Evolutionary conservation across 2,797 vertebrate species (phyloP).

Genomic region (Siniperca obscura): DNA sequence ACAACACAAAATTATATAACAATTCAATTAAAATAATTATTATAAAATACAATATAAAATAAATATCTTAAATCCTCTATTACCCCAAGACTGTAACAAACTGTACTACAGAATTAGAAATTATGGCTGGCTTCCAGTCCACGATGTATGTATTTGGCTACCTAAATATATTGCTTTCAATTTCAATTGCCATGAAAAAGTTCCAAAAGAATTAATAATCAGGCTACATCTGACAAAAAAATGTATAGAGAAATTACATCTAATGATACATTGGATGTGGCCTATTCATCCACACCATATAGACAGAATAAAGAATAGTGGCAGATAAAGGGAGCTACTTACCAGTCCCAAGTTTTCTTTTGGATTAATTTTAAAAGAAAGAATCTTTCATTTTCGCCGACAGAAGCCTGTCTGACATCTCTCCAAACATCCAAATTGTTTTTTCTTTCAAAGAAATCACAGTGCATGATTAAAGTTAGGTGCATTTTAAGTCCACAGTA

Average conservation of each 20-base stretch:
- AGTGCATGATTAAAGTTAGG: conserved; percentile 73
- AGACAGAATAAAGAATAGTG: conserved; percentile 59
- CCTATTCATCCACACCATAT: conserved; percentile 34
- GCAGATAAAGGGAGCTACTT: conserved; percentile 77
- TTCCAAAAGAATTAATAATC: conserved; percentile 31
- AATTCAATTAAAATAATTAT: neutral
- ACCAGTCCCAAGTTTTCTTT: conserved; percentile 83
- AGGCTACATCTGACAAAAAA: neutral
- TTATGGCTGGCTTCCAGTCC: conserved; percentile 8
- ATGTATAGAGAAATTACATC: neutral
- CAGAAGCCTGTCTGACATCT: neutral
- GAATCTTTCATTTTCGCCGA: neutral
- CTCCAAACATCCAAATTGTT: conserved; percentile 6
- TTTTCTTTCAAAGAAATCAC: conserved; percentile 55
- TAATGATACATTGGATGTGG: neutral
- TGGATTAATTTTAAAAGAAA: conserved; percentile 50
- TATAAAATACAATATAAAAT: neutral
- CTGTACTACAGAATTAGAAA: conserved; percentile 5
- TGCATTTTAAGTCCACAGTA: conserved; percentile 70
- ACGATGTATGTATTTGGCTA: conserved; percentile 13
- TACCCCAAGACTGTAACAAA: conserved; percentile 6
- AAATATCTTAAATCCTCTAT: neutral
- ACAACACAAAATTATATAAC: neutral
- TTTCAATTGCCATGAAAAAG: conserved; percentile 36
- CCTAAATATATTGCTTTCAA: conserved; percentile 22